Percentiles rank a stretch among this genome's conserved stretches.
Conservation (phyloP, 2,797 vertebrate species). For the Rachycentron canadum region DNA sequence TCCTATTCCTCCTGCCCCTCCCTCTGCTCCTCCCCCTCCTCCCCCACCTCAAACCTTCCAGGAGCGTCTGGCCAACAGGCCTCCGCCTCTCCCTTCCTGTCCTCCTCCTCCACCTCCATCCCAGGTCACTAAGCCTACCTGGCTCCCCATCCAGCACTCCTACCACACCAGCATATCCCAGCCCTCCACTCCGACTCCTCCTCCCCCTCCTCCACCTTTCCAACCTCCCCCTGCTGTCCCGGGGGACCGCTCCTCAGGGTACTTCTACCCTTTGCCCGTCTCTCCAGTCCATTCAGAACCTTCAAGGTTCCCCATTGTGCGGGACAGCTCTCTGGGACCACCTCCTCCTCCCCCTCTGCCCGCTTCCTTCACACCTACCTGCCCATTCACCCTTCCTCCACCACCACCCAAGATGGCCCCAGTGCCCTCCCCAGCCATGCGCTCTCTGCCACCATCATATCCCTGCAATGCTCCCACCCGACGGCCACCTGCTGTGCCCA, state of each 20-base stretch:
- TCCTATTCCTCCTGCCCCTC: slow-evolving; percentile 72
- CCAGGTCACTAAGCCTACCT: slow-evolving; percentile 85
- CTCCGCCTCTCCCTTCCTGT: slow-evolving; percentile 74
- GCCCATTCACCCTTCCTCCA: slow-evolving; percentile 76
- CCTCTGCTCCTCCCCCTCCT: slow-evolving; percentile 76
- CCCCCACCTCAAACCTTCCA: slow-evolving; percentile 74
- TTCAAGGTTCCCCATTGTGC: slow-evolving; percentile 68
- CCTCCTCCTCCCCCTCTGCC: slow-evolving; percentile 82
- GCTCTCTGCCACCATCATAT: slow-evolving; percentile 84
- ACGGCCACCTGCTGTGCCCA: slow-evolving; percentile 85
- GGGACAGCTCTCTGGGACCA: slow-evolving; percentile 74
- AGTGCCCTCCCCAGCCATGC: slow-evolving; percentile 80
- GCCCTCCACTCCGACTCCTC: slow-evolving; percentile 60
- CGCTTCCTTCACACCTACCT: slow-evolving; percentile 68
- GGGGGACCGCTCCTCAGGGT: slow-evolving; percentile 74
- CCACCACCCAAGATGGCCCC: slow-evolving; percentile 85
- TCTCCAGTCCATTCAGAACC: slow-evolving; percentile 48
- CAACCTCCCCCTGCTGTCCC: slow-evolving; percentile 55
- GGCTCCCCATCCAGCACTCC: slow-evolving; percentile 82
- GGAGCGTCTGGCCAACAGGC: slow-evolving; percentile 77
- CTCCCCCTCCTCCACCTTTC: slow-evolving; percentile 61
- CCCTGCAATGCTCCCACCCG: slow-evolving; percentile 82
- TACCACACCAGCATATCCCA: slow-evolving; percentile 66
- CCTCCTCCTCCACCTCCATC: slow-evolving; percentile 78
- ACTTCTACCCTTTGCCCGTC: slow-evolving; percentile 65